Base-by-base conservation (phyloP, 2,113 vertebrate genomes). In the Amphiprion ocellaris region DNA sequence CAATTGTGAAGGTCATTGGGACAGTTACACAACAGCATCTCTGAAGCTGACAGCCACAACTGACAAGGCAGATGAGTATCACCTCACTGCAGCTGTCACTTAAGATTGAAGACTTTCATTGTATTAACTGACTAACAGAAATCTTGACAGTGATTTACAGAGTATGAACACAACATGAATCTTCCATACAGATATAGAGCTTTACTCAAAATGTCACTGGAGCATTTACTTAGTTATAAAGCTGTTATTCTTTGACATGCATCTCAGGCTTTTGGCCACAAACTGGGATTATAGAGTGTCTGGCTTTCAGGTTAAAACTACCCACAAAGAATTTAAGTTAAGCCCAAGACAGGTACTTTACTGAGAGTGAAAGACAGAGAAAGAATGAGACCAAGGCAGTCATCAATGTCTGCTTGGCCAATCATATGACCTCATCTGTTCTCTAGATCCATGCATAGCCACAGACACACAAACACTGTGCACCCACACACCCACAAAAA, bases 351-450 rank as follows among this genome's bases (percentile, higher is more conserved):
- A 54, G 17, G 58, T 58, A 52, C 47, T 54, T 54, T 46, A 65
- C 21, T 12, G 5, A 60, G 16, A 39, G n/a, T 33, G n/a, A 56
- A 52, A 56, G 39, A 21, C 11, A 68, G 62, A 50, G 37, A 66
- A 28, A 47, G 52, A 66, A 17, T 4, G 58, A 69, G 53, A 66
- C 52, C 23, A 11, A 74, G 53, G 49, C 39, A 64, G 50, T 54
- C 41, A 68, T 72, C 76, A 44, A 71, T 70, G 79, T 79, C 87
- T 83, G 81, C 79, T 87, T 15, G 26, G 66, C 56, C 50, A 81
- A 76, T 77, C 65, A 69, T 63, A 80, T 92, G 84, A 91, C 60
- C 58, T 92, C 80, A 90, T 83, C 52, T 54, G 33, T 54, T 79
- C 65, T 72, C 17, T 69, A 30, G 14, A 46, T 65, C 50, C 47